Evolutionary conservation across 2,113 vertebrate species (phyloP).

Genomic region (Procavia capensis): DNA sequence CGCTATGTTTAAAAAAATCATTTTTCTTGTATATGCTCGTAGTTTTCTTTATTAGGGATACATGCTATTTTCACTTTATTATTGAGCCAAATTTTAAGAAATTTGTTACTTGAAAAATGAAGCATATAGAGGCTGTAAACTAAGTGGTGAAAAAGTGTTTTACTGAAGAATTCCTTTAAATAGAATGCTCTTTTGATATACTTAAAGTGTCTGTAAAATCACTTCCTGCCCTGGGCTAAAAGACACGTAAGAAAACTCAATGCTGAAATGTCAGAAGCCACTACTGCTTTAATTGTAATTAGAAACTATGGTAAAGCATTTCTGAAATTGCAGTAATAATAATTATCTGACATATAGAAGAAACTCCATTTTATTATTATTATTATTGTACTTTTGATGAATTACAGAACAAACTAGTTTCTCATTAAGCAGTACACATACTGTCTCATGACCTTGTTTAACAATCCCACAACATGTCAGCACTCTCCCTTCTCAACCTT

Average conservation of each 20-base stretch:
- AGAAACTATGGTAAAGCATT: slow-evolving; percentile 32
- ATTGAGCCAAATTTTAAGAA: slow-evolving; percentile 24
- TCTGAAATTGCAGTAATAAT: slow-evolving; percentile 57
- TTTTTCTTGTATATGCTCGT: slow-evolving; percentile 31
- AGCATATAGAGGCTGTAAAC: background rate
- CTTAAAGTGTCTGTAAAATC: slow-evolving; percentile 45
- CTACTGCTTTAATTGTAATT: slow-evolving; percentile 13
- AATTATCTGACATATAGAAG: background rate
- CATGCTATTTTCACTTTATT: slow-evolving; percentile 34
- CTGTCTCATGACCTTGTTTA: too few species aligned
- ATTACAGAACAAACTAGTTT: too few species aligned
- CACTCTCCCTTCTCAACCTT: too few species aligned
- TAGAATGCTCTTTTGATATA: slow-evolving; percentile 34
- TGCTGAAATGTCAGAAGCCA: slow-evolving; percentile 39
- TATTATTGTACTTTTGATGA: too few species aligned
- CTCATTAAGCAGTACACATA: too few species aligned
- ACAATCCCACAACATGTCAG: too few species aligned
- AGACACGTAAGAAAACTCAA: slow-evolving; percentile 11
- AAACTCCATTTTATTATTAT: background rate
- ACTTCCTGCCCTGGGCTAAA: background rate
- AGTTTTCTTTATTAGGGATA: slow-evolving; percentile 25
- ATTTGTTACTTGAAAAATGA: slow-evolving; percentile 17
- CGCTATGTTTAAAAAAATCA: background rate
- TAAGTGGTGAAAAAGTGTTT: slow-evolving; percentile 45
- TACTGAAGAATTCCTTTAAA: slow-evolving; percentile 46